A percentile compares a stretch with the other conserved stretches of the same genome.
These are phyloP conservation scores for Neosilurus mollespiculum DNA, from an alignment of 2,797 vertebrate species.

Conservation along the genomic window DNA sequence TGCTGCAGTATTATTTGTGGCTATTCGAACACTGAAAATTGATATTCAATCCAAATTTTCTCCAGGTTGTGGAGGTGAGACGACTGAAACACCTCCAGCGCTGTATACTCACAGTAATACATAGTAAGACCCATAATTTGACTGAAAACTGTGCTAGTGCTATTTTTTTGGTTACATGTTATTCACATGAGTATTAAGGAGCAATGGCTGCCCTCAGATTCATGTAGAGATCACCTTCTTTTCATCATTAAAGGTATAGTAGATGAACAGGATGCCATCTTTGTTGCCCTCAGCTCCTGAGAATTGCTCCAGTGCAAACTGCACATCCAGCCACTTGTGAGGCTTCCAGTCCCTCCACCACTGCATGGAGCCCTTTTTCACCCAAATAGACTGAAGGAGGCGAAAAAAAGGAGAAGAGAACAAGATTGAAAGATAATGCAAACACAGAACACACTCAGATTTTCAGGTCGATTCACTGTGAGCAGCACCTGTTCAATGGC, in stretches of 20 bases:
- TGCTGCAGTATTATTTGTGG: not conserved
- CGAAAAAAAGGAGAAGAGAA: not conserved
- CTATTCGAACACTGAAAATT: not conserved
- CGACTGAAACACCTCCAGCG: not conserved
- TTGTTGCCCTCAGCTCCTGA: conserved; percentile 85
- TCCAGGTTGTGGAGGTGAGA: not conserved
- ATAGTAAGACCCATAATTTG: too few relatives aligned
- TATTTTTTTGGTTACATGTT: not conserved
- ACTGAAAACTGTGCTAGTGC: not conserved
- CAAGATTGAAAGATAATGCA: not conserved
- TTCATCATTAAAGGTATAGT: conserved; percentile 89
- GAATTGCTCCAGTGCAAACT: conserved; percentile 93
- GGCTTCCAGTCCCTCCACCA: conserved; percentile 99
- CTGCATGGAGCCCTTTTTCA: conserved; percentile 92
- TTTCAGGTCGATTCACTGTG: not conserved
- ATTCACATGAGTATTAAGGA: not conserved
- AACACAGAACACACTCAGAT: not conserved
- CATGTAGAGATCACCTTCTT: conserved; percentile 83
- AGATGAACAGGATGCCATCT: conserved; percentile 95
- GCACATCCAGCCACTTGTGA: conserved; percentile 91
- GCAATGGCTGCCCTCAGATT: not conserved
- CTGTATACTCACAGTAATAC: not conserved
- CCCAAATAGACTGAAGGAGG: conserved; percentile 87
- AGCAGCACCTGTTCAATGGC: conserved; percentile 88
- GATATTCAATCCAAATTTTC: not conserved